These are phyloP conservation scores for Drosophila insularis DNA, from an alignment of 1,140 invertebrate species.

Conservation along the genomic window DNA sequence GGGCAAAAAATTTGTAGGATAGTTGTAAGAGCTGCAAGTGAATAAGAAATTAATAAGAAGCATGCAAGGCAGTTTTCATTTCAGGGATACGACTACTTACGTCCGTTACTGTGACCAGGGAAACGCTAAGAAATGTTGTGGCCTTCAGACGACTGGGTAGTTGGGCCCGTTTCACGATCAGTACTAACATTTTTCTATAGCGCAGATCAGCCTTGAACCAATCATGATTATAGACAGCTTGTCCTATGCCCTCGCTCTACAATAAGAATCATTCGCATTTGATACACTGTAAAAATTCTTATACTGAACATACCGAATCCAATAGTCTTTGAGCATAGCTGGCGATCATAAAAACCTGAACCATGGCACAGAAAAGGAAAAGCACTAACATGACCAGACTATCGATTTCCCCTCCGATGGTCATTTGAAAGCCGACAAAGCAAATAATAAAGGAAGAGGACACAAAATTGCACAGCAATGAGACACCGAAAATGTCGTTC, in stretches of 20 bases:
- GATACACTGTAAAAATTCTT: background rate
- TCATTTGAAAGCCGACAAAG: slow-evolving; percentile 73
- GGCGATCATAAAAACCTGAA: slow-evolving; percentile 68
- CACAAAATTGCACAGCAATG: slow-evolving; percentile 61
- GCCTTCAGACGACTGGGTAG: slow-evolving; percentile 54
- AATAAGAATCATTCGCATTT: background rate
- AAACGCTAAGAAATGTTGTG: slow-evolving; percentile 55
- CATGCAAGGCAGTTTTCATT: no score
- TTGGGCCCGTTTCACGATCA: slow-evolving; percentile 57
- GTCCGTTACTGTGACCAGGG: slow-evolving; percentile 54
- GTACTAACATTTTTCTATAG: slow-evolving; percentile 53
- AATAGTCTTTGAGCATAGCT: slow-evolving; percentile 60
- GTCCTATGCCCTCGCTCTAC: slow-evolving; percentile 54
- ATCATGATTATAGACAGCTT: slow-evolving; percentile 60
- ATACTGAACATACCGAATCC: slow-evolving; percentile 44
- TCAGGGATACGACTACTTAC: slow-evolving; percentile 49
- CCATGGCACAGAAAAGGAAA: slow-evolving; percentile 65
- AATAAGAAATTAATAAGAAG: background rate
- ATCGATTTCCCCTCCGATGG: slow-evolving; percentile 60
- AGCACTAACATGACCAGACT: slow-evolving; percentile 63
- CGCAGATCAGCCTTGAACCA: slow-evolving; percentile 47
- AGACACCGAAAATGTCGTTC: slow-evolving; percentile 66
- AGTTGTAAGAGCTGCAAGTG: slow-evolving; percentile 53
- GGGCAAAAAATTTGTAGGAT: slow-evolving; percentile 68
- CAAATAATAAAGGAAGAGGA: slow-evolving; percentile 70